Evolutionary conservation across 2,113 vertebrate genomes (phyloP), one percentile per base, ranked within the genome.

Genomic region (Chionodraco myersi): DNA sequence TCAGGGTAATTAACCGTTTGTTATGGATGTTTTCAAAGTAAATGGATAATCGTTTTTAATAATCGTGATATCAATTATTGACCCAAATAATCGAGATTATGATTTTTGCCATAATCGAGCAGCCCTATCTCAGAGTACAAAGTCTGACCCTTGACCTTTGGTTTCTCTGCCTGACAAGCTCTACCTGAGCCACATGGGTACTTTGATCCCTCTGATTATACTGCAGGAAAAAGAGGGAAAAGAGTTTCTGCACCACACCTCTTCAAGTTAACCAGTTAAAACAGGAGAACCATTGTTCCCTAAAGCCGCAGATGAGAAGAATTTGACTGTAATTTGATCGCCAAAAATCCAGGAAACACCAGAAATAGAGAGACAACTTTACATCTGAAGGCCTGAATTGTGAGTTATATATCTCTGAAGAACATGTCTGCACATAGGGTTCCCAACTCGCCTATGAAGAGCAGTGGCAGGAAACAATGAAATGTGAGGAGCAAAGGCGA

Each of bases 401-500:
- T 53, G 56, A 70, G 12, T 66, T 63, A 48, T 48, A 10, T 10
- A 23, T 74, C 64, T 51, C 10, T 23, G 57, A 60, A 26, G 1
- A 6, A 9, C 14, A 30, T 26, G 10, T 54, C 65, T 69, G 52
- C 60, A 48, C 60, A 14, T 1, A 54, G 15, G 54, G 48, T 34
- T 61, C 26, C 23, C 30, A 26, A 23, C 58, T 16, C 3, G 44
- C 57, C 60, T 47, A 4, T 16, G 60, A 48, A 69, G 13, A 87
- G 72, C 34, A 53, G 77, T 64, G 72, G 47, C 75, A 93, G 90
- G 86, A 92, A 90, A 88, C 76, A 80, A 86, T 89, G 84, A 92
- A 93, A 93, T 44, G 52, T 41, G 80, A 91, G 87, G 54, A 86
- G 88, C 69, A n/a, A 68, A 75, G 51, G 64, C 36, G 16, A 5